phyloP scores from a whole-genome alignment of 1,140 invertebrate species.

The Apis cerana region DNA sequence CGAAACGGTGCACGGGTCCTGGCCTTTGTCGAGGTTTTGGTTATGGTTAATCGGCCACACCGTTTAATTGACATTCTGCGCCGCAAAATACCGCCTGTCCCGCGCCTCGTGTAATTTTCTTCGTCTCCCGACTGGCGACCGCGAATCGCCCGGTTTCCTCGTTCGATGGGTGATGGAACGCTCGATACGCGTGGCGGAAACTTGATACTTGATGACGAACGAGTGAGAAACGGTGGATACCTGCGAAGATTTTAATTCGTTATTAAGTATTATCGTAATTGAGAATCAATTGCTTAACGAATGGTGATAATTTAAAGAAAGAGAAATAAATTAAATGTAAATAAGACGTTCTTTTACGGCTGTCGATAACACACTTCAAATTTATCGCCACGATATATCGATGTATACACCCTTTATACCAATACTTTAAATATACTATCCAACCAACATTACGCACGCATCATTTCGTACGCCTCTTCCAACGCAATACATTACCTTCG shows the following conservation, averaged over 20 bases:
- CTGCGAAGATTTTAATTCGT: too few relatives aligned
- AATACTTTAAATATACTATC: background rate
- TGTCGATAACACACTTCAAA: too few relatives aligned
- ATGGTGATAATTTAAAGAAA: too few relatives aligned
- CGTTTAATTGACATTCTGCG: constrained; percentile 69
- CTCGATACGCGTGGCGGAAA: background rate
- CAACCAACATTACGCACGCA: background rate
- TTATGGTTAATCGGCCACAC: constrained; percentile 73
- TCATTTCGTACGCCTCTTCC: background rate
- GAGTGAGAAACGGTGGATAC: too few relatives aligned
- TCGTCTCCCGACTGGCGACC: constrained; percentile 21
- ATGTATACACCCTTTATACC: background rate
- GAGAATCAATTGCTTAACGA: too few relatives aligned
- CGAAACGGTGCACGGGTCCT: constrained; percentile 64
- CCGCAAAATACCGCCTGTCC: constrained; percentile 62
- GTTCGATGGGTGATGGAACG: too few relatives aligned
- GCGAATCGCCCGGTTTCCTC: background rate
- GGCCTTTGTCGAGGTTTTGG: constrained; percentile 75
- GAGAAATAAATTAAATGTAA: too few relatives aligned
- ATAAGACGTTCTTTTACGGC: too few relatives aligned
- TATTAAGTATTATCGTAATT: too few relatives aligned
- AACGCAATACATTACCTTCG: background rate
- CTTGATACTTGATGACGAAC: background rate
- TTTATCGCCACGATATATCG: too few relatives aligned
- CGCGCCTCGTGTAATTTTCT: constrained; percentile 55